phyloP scores from a whole-genome alignment of 2,888 invertebrate species.

The Prosapia bicincta region DNA sequence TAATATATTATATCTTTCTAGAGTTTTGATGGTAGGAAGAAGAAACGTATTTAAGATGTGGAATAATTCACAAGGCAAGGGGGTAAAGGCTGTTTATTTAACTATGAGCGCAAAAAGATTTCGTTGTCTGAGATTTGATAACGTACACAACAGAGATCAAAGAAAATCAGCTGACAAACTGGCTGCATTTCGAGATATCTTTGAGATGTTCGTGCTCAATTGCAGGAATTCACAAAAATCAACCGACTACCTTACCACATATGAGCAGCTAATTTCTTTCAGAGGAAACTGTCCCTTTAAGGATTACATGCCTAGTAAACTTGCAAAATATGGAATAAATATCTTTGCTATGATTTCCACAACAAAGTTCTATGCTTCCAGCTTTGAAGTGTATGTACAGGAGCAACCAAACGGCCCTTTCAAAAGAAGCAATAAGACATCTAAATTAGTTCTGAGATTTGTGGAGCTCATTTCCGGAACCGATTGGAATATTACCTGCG shows the following conservation, averaged over 20 bases:
- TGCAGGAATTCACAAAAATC: neutral
- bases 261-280: conserved; percentile 13
- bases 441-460: no score
- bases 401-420: conserved; percentile 3
- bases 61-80: neutral
- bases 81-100: neutral
- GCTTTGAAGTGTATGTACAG: neutral
- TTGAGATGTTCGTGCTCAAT: neutral
- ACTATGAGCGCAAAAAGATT: neutral
- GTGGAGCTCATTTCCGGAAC: neutral
- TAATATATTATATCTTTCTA: conserved; percentile 12
- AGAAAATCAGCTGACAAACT: neutral
- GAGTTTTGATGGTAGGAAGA: conserved; percentile 5
- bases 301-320: conserved; percentile 13
- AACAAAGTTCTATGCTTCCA: neutral
- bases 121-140: conserved; percentile 5
- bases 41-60: conserved; percentile 14
- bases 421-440: neutral
- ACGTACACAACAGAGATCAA: neutral
- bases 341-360: neutral
- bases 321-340: conserved; percentile 8
- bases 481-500: neutral
- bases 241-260: neutral
- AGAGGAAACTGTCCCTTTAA: conserved; percentile 13
- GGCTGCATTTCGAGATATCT: neutral